Base-by-base conservation (phyloP, 1,140 invertebrate genomes). In the Chrysoperla carnea region DNA sequence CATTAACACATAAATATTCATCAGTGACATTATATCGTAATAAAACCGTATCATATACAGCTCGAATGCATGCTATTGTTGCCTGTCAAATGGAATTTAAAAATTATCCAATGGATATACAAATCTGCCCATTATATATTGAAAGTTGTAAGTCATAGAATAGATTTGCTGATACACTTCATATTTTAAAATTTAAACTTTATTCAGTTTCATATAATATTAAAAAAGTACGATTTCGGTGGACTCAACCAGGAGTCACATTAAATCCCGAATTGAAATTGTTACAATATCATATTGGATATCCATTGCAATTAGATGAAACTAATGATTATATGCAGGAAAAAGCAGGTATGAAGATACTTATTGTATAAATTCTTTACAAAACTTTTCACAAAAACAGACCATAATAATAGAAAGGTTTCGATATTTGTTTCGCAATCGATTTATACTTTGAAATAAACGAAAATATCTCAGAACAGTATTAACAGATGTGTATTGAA, bases 71-170 rank as follows among this genome's bases (percentile, higher is more conserved):
- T 53, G 82, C 81, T 0, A 84, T 84, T 41, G 78, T 86, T 37
- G 81, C 80, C 41, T 87, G 83, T 58, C 82, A 84, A 60, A 86
- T 87, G 82, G 80, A 84, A 58, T 84, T 86, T 54, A 76, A 81
- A 52, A 68, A 81, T 15, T 86, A 85, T 54, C 84, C 84, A 8
- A 82, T 85, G 78, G 83, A 87, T 54, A 79, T 81, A 49, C 83
- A 86, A 66, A 72, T 76, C 4, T 87, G 83, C 56, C 76, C 77
- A 9, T 77, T 88, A 49, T 77, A 76, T 48, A 78, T 88, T 45
- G 82, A 85, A 62, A 85, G 81, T 57, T 86, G 83, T 85, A 59
- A 80, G 81, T 23, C 17, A 3, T 5, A 23, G 17, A 23, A 23
- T 3, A 3, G 5, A 23, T 23, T 3, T 23, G 17, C 2, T 23